Base-by-base conservation (phyloP, 2,113 vertebrate genomes). In the Notarius quadriscutis region DNA sequence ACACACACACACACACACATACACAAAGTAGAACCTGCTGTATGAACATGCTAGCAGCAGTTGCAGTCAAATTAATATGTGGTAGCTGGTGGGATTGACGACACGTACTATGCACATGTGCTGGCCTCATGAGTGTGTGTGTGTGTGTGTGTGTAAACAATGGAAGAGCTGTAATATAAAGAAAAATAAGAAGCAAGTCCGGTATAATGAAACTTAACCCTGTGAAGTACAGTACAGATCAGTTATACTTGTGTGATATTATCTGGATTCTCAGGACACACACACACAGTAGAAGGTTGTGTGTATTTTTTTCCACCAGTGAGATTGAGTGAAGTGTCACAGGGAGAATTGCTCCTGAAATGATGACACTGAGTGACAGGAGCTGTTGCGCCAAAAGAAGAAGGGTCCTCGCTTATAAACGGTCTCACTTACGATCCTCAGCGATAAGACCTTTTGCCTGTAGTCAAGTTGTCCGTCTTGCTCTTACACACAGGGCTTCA, bases 361-460 rank as follows among this genome's bases (percentile, higher is more conserved):
- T 65, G 60, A 53, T 69, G 81, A 55, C 63, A 67, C 63, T 51
- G 63, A 69, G 48, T 83, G 81, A 53, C 81, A 83, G 81, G 12
- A 18, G 63, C 63, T 55, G 79, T 41, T 57, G 22, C 17, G 34
- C 55, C 57, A 6, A 7, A 81, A 60, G 55, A 81, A 41, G 58
- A 34, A 60, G 7, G 51, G 7, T 80, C 27, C 7, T 0, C 30
- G 2, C 27, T 81, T 55, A 57, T 12, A 81, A 60, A 41, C 30
- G 22, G 53, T 41, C 27, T 41, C 4, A 51, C 74, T 51, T 5
- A 10, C 74, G 12, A 14, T 51, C 48, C 74, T 25, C 17, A 22
- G 79, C 5, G 30, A 81, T 81, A 22, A 81, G 79, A 5, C 27
- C 27, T 0, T 22, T 30, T 20, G 78, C 27, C 8, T 34, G 5